Percentiles rank a stretch among this genome's conserved stretches.
phyloP scores from a whole-genome alignment of 2,113 vertebrate species.

The western clawed frog (Xenopus tropicalis) region UCB_Xtro_10.0 CM004448.2:92473501-92474000 shows the following conservation, averaged over 20 bases:
- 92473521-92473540: no score
- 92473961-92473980: constrained; percentile 14
- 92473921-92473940: neutral
- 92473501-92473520: no score
- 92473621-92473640: constrained; percentile 35
- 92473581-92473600: no score
- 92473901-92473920: constrained; percentile 1
- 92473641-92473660: constrained; percentile 21
- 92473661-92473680: constrained; percentile 36
- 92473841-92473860: constrained; percentile 30
- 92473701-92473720: constrained; percentile 41
- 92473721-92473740: constrained; percentile 23
- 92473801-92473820: neutral
- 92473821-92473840: neutral
- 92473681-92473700: constrained; percentile 27
- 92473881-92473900: constrained; percentile 8
- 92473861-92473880: constrained; percentile 15
- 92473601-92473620: constrained; percentile 7
- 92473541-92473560: no score
- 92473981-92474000: constrained; percentile 18
- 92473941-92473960: neutral
- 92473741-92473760: constrained; percentile 19
- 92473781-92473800: neutral
- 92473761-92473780: constrained; percentile 26
- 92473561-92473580: no score